Base-by-base conservation (phyloP, 2,113 vertebrate species). In the Etheostoma spectabile region DNA sequence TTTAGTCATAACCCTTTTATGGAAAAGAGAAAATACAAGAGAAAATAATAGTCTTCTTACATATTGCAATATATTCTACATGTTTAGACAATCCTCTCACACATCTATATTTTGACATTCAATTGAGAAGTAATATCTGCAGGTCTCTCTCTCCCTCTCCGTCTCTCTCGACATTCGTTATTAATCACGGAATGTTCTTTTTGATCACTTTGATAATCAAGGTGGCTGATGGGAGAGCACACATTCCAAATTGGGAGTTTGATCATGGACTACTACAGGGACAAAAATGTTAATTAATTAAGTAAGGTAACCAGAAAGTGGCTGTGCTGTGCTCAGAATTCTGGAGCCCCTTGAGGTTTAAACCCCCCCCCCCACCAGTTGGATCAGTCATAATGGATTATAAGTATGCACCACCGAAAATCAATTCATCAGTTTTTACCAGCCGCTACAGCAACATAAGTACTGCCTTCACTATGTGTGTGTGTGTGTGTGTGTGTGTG, bases 201-300 rank as follows among this genome's bases (percentile, higher is more conserved):
- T 85, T 77, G 75, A 86, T 88, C 62, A 30, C 92, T 89, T 90
- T 92, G 83, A 91, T 89, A 92, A 91, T 91, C 86, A 90, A 88
- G 84, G 85, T 89, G 84, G 80, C 82, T 84, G 83, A 91, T 79
- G 83, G 85, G 48, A 42, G 79, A 77, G 59, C 79, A 78, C 75
- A 80, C 75, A 61, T 88, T 82, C 59, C 79, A 75, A 90, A 88
- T 65, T 84, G 73, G 79, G 69, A 87, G 68, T 86, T 83, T 89
- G 83, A 87, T 77, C 63, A 77, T 38, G 69, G 83, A 60, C 85
- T 52, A 82, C 84, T 88, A 83, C 13, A 35, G 74, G 70, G 84
- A 88, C 84, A 82, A 76, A 81, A 77, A 60, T 78, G 81, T 87
- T 87, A 82, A 89, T 88, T 92, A 85, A 89, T 90, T 88, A 89